Evolutionary conservation across 1,140 invertebrate species (phyloP).

Genomic region (Pteromalus puparum): DNA sequence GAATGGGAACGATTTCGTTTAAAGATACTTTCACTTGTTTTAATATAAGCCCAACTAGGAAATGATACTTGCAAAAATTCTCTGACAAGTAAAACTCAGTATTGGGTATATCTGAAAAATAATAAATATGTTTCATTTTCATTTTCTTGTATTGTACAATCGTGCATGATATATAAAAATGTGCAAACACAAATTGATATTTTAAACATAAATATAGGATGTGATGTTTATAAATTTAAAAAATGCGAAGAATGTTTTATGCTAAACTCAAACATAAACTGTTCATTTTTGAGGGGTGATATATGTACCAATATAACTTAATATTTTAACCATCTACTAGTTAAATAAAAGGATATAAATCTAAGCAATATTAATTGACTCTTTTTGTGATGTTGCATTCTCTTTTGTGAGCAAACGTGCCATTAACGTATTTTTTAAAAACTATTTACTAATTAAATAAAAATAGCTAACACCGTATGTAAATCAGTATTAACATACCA

Average conservation of each 20-base stretch:
- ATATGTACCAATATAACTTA: no score
- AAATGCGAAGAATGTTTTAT: no score
- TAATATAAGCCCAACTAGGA: slow-evolving; percentile 88
- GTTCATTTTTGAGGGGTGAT: neutral
- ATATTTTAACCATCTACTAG: no score
- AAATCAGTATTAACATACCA: slow-evolving; percentile 68
- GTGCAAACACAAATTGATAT: slow-evolving; percentile 48
- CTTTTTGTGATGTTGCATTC: no score
- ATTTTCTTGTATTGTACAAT: slow-evolving; percentile 52
- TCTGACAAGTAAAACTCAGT: slow-evolving; percentile 81
- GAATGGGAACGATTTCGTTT: slow-evolving; percentile 87
- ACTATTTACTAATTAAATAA: slow-evolving; percentile 45
- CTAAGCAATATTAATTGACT: no score
- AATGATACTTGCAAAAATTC: slow-evolving; percentile 93
- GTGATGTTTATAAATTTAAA: no score
- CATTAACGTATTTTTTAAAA: neutral
- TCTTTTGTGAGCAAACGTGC: neutral
- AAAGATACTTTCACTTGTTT: slow-evolving; percentile 87
- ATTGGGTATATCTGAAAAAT: slow-evolving; percentile 72
- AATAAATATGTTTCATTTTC: slow-evolving; percentile 31
- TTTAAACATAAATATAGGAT: neutral
- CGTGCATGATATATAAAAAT: slow-evolving; percentile 54
- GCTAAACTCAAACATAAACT: neutral
- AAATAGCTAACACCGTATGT: slow-evolving; percentile 53
- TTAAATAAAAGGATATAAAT: no score